These are phyloP conservation scores for Andricus curvator DNA, from an alignment of 2,888 invertebrate genomes.

Conservation along the genomic window DNA sequence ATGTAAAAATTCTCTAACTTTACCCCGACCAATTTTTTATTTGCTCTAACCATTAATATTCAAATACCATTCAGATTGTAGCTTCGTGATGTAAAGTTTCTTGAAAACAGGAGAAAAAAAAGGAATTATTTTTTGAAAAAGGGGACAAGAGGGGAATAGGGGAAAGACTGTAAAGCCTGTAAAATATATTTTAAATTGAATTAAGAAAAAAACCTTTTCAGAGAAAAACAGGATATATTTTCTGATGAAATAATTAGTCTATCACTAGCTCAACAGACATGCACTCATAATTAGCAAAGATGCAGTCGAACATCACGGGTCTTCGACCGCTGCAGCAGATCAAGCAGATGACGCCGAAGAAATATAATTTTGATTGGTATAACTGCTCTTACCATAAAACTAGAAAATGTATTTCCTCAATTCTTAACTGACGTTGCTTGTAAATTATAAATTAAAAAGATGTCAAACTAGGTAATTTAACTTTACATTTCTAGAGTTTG, in stretches of 20 bases:
- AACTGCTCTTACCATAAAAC: constrained; percentile 34
- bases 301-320: constrained; percentile 25
- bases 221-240: neutral
- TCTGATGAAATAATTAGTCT: constrained; percentile 13
- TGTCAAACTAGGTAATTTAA: constrained; percentile 25
- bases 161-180: no score
- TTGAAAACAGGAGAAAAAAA: no score
- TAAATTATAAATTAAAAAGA: constrained; percentile 33
- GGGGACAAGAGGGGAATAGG: no score
- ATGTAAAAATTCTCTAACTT: no score
- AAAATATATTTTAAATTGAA: neutral
- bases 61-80: no score
- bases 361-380: constrained; percentile 31
- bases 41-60: no score
- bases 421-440: constrained; percentile 17
- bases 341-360: constrained; percentile 8
- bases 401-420: constrained; percentile 33
- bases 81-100: no score
- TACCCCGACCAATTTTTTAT: no score
- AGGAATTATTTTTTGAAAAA: no score
- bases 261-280: constrained; percentile 12
- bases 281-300: constrained; percentile 36
- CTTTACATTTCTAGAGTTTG: neutral
- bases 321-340: constrained; percentile 34
- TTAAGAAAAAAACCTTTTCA: neutral